These are phyloP conservation scores for Marasmarcha lunaedactyla DNA, from an alignment of 2,888 invertebrate genomes.

Conservation along the genomic window DNA sequence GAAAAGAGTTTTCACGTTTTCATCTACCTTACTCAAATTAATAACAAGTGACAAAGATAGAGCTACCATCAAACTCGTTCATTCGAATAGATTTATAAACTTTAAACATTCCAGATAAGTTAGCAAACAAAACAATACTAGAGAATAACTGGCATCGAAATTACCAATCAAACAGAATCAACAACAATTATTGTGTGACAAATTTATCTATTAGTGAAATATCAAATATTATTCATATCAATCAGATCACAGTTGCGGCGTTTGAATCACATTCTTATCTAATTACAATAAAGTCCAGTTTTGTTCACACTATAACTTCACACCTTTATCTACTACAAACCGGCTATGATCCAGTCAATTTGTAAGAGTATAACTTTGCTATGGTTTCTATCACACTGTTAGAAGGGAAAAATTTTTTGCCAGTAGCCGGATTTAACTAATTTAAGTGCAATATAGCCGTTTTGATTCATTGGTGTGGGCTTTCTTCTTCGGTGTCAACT, in stretches of 20 bases:
- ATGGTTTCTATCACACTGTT: no score
- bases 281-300: constrained; percentile 66
- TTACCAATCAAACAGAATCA: constrained; percentile 23
- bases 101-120: constrained; percentile 1
- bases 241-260: constrained; percentile 73
- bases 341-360: no score
- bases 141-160: no score
- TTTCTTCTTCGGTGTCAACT: constrained; percentile 85
- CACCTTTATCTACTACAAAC: constrained; percentile 41
- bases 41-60: no score
- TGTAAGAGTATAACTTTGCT: no score
- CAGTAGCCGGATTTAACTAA: constrained; percentile 34
- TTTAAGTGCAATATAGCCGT: constrained; percentile 30
- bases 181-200: constrained; percentile 51
- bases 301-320: constrained; percentile 40
- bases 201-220: constrained; percentile 19
- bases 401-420: no score
- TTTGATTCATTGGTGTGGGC: constrained; percentile 75
- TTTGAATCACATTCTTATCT: constrained; percentile 70
- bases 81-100: neutral
- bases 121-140: neutral
- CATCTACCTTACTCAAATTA: no score
- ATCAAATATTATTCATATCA: constrained; percentile 71
- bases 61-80: no score
- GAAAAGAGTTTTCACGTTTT: no score